Evolutionary conservation across 2,888 invertebrate species (phyloP), one percentile per base, ranked within the genome.

Genomic region (Steinernema scapterisci): DNA sequence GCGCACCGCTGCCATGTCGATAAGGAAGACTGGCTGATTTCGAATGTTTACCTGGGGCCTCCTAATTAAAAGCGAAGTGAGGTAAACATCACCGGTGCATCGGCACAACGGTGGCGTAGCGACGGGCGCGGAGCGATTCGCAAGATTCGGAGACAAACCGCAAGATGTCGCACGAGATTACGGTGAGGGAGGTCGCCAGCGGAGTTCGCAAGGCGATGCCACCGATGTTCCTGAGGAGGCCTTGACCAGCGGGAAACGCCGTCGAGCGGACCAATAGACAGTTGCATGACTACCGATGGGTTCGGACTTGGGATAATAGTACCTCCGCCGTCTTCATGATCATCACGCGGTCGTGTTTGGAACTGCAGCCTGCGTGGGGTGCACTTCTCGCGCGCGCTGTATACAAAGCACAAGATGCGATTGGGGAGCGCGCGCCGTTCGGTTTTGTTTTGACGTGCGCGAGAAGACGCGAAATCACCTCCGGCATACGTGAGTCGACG

Each of bases 391-490:
- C 63, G 63, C 27, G 63, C 63, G 63, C 31, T 31, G 63, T 63
- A 63, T 63, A 63, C 63, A 63, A 63, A 63, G 38, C 63, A 31
- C 63, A 27, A 63, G 63, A 63, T 63, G 63, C 63, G 63, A 63
- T 63, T 63, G 63, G 63, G 48, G 63, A 63, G 63, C 63, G 63
- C 31, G 63, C 63, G 63, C 31, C 63, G 63, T 63, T 63, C 63
- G 63, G 63, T 63, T 63, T 63, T 63, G 63, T 63, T 63, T 63
- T 63, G 63, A 63, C 63, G 63, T 63, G 63, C 54, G 31, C 63
- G 63, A 63, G 63, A 63, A 63, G 63, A 63, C 63, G 63, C 63
- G 31, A 63, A 63, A 63, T 63, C 63, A 63, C 63, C 63, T 63
- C 63, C 25, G 31, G 63, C 63, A 63, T 63, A 16, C 27, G 27